Percentiles rank a stretch among this genome's conserved stretches.
Conservation (phyloP, 2,113 vertebrate species). For the Nyctibius bracteatus region DNA sequence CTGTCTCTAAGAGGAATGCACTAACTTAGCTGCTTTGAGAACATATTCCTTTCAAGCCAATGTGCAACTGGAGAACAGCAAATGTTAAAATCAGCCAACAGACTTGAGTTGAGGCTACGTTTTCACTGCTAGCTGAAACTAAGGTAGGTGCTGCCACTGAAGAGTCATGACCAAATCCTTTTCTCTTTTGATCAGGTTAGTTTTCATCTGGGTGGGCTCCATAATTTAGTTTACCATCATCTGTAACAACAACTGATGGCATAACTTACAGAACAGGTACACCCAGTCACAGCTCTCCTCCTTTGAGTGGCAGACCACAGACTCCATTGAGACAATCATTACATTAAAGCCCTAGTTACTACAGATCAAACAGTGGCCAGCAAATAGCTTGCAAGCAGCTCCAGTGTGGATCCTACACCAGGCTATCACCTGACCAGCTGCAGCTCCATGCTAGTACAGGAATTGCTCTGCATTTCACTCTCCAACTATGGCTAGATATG, state of each 20-base stretch:
- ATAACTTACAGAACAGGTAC: neutral
- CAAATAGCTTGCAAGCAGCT: neutral
- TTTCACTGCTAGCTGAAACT: neutral
- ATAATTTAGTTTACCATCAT: neutral
- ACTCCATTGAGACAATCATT: neutral
- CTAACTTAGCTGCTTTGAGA: constrained; percentile 33
- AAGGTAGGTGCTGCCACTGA: neutral
- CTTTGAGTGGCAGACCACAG: neutral
- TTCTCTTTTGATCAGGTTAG: neutral
- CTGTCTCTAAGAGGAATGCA: constrained; percentile 9
- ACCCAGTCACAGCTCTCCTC: neutral
- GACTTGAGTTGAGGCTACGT: neutral
- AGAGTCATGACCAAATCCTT: neutral
- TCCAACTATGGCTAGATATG: neutral
- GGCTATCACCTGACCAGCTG: neutral
- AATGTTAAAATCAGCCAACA: neutral
- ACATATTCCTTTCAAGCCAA: constrained; percentile 26
- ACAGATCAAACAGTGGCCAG: neutral
- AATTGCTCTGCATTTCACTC: neutral
- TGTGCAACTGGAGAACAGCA: neutral
- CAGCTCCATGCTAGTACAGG: neutral
- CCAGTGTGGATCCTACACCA: neutral
- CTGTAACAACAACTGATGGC: neutral
- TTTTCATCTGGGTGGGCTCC: neutral
- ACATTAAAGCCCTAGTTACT: neutral